Evolutionary conservation across 2,113 vertebrate genomes (phyloP).

Genomic region (Pygoscelis adeliae): DNA sequence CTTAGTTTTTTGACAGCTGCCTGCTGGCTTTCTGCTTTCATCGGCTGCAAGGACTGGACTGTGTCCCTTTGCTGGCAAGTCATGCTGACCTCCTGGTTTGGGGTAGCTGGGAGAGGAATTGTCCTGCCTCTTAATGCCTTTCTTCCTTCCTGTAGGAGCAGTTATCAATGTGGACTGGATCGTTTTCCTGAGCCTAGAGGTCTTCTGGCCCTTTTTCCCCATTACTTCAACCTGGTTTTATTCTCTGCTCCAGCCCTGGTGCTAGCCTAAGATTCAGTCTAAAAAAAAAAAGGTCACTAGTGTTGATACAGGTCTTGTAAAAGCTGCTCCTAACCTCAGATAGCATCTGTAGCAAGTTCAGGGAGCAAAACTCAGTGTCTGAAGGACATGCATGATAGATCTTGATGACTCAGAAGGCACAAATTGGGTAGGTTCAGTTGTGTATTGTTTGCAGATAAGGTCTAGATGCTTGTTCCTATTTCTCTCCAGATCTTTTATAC

Average conservation of each 20-base stretch:
- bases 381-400: background rate
- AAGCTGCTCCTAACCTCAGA: background rate
- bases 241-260: background rate
- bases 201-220: background rate
- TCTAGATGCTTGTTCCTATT: background rate
- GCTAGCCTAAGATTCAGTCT: background rate
- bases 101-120: background rate
- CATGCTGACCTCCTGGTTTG: background rate
- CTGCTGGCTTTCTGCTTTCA: background rate
- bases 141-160: background rate
- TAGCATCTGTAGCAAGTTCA: background rate
- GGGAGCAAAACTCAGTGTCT: background rate
- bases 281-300: background rate
- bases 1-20: background rate
- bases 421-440: background rate
- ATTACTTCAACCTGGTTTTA: background rate
- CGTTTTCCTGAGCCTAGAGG: background rate
- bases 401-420: background rate
- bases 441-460: background rate
- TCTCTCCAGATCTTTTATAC: background rate
- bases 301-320: background rate
- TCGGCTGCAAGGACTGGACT: background rate
- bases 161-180: background rate
- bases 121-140: background rate
- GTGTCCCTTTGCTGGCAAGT: background rate